Base-by-base conservation (phyloP, 2,113 vertebrate species). In the Lasiurus borealis region DNA sequence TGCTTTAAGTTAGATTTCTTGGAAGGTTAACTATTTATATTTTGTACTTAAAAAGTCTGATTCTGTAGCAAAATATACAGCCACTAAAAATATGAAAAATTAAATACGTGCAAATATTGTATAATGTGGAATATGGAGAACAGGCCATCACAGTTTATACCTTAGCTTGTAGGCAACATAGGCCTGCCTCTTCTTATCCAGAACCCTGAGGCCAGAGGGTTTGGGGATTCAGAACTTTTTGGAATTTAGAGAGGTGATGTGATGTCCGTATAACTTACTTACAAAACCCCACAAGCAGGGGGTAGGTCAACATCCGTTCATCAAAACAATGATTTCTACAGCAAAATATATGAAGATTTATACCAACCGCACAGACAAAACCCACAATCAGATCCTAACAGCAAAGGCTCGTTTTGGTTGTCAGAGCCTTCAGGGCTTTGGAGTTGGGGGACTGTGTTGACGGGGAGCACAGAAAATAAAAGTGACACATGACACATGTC, bases 401-500 rank as follows among this genome's bases (percentile, higher is more conserved):
- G 16, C 50, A 14, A 85, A 40, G 1, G 48, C 21, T 27, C 44
- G 73, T 72, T 85, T 59, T 6, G n/a, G 18, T 44, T 59, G 86
- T 46, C 31, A 25, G 62, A 46, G n/a, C 18, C 46, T 52, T 11
- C 1, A 11, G 4, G 57, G 23, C 69, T 12, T 23, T n/a, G 66
- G 21, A 31, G 21, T 1, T 23, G 27, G 29, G 25, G 77, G 40
- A 29, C 36, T 54, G 2, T 64, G 52, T 40, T n/a, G 11, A 48
- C 6, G 15, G 23, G 23, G 23, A 8, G 5, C 75, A 68, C 44
- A 31, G 52, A 54, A n/a, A 11, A 50, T 44, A 12, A 44, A 54
- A 34, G 50, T 6, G 46, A 76, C 2, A n/a, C 2, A 6, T 0
- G 34, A 48, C 34, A 0, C 0, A 1, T 11, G 6, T 29, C 52